Evolutionary conservation across 2,888 invertebrate genomes (phyloP).

Genomic region (Pandemis corylana): DNA sequence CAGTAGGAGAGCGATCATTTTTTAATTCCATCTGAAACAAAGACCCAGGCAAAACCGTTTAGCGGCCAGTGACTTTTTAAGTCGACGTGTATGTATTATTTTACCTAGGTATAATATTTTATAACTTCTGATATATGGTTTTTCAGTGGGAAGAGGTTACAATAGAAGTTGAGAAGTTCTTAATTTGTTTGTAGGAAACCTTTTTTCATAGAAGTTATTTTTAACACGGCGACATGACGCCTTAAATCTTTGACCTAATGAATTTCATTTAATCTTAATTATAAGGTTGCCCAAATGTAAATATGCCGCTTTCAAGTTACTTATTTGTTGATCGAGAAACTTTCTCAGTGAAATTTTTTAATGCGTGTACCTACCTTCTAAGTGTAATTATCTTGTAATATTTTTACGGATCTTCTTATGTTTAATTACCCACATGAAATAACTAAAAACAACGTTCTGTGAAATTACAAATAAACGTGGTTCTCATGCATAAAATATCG

Average conservation of each 20-base stretch:
- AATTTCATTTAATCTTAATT: neutral
- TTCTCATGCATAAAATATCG: slow-evolving; percentile 1
- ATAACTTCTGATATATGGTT: too few species aligned
- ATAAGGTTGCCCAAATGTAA: neutral
- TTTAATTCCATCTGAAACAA: slow-evolving; percentile 33
- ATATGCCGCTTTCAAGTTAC: neutral
- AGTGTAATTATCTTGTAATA: slow-evolving; percentile 16
- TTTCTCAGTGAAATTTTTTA: slow-evolving; percentile 18
- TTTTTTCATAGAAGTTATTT: neutral
- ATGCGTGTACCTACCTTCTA: neutral
- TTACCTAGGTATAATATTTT: too few species aligned
- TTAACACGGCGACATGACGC: neutral
- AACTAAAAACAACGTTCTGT: slow-evolving; percentile 22
- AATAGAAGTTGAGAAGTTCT: too few species aligned
- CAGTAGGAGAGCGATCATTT: slow-evolving; percentile 22
- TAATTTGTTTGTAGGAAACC: too few species aligned
- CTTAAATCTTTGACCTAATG: neutral
- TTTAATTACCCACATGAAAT: slow-evolving; percentile 12
- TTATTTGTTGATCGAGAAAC: neutral
- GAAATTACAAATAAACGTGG: slow-evolving; percentile 24
- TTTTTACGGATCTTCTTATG: neutral
- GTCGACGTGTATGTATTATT: neutral
- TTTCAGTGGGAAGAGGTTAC: too few species aligned
- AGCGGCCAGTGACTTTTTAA: slow-evolving; percentile 24
- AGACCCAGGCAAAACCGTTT: slow-evolving; percentile 15